Evolutionary conservation across 2,113 vertebrate genomes (phyloP).

Genomic region (Lates calcarifer): DNA sequence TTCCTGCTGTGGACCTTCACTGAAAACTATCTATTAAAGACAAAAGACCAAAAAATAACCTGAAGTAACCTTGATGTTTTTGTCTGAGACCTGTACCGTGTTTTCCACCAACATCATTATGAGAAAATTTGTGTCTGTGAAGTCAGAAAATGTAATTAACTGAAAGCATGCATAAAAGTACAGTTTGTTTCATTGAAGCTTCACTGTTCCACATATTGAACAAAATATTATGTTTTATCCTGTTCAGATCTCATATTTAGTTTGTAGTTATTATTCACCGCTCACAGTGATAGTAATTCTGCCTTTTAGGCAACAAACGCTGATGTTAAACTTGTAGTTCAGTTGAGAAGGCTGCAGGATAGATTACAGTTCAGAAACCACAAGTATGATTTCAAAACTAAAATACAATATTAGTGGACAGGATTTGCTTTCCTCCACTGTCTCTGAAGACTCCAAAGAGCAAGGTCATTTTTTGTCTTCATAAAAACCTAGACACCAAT

Average conservation of each 20-base stretch:
- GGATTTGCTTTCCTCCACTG: background rate
- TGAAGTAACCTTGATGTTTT: background rate
- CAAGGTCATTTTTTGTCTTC: background rate
- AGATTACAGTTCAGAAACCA: conserved; percentile 3
- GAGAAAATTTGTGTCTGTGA: background rate
- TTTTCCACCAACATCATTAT: background rate
- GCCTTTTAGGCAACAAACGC: conserved; percentile 8
- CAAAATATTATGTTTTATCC: conserved; percentile 1
- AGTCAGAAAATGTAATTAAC: background rate
- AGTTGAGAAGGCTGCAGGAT: background rate
- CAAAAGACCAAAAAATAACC: background rate
- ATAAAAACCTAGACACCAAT: background rate
- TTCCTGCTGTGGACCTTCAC: background rate
- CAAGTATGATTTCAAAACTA: background rate
- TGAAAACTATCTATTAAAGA: background rate
- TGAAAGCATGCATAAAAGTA: background rate
- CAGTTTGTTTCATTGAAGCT: background rate
- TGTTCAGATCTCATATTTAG: conserved; percentile 2
- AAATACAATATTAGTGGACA: background rate
- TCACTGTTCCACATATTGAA: conserved; percentile 15
- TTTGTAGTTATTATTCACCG: conserved; percentile 15
- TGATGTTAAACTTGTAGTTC: conserved; percentile 3
- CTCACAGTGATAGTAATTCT: background rate
- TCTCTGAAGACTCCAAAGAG: background rate
- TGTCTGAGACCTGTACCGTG: background rate